A percentile compares a stretch with the other conserved stretches of the same genome.
These are phyloP conservation scores for Scaptomyza tumidula DNA, from an alignment of 2,888 invertebrate species.

Conservation along the genomic window DNA sequence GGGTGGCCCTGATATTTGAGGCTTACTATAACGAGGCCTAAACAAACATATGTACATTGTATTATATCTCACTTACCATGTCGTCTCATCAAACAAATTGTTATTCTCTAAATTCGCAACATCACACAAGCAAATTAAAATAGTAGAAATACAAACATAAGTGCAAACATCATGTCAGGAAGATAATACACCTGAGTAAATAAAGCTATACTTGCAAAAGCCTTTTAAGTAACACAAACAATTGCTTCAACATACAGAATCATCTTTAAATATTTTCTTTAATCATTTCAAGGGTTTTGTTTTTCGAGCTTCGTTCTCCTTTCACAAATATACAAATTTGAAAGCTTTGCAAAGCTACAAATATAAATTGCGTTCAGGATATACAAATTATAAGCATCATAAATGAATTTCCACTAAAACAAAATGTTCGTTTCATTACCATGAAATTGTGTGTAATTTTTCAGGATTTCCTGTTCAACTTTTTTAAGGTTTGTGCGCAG, in stretches of 20 bases:
- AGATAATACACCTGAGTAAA: no score
- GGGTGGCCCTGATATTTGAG: no score
- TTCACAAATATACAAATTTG: no score
- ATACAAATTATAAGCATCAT: constrained; percentile 15
- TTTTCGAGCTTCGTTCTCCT: no score
- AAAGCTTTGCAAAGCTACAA: no score
- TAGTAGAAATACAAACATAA: constrained; percentile 11
- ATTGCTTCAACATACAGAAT: no score
- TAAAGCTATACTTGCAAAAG: neutral
- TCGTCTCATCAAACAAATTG: constrained; percentile 31
- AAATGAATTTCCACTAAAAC: constrained; percentile 26
- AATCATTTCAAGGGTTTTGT: no score
- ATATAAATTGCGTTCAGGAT: neutral
- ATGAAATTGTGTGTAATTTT: constrained; percentile 20
- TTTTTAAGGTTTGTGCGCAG: constrained; percentile 8
- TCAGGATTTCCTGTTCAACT: constrained; percentile 34
- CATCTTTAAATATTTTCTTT: no score
- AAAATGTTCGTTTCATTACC: constrained; percentile 35
- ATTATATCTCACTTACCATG: constrained; percentile 1
- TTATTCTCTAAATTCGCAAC: constrained; percentile 7
- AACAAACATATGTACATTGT: neutral
- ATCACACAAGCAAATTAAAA: constrained; percentile 14
- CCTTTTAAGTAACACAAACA: no score
- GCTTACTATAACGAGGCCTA: neutral
- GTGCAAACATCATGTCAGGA: constrained; percentile 20